Conservation (phyloP, 2,888 invertebrate species). For the Tupiocoris notatus region DNA sequence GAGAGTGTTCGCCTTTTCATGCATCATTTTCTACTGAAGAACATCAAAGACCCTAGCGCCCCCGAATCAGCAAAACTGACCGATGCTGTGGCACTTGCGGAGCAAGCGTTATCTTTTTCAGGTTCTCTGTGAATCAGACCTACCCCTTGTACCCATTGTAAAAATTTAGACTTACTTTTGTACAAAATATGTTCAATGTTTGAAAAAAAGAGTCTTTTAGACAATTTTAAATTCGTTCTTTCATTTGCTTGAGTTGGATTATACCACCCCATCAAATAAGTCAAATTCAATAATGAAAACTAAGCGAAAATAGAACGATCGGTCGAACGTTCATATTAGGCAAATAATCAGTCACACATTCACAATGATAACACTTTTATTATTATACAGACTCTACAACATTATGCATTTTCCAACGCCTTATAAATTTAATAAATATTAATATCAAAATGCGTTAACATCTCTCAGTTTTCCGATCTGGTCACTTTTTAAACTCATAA, state of each 20-base stretch:
- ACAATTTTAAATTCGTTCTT: too few relatives aligned
- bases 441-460: slow-evolving; percentile 42
- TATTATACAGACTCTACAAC: slow-evolving; percentile 39
- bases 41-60: slow-evolving; percentile 48
- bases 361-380: slow-evolving; percentile 37
- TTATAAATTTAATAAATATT: slow-evolving; percentile 43
- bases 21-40: slow-evolving; percentile 74
- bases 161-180: too few relatives aligned
- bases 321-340: too few relatives aligned
- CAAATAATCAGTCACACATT: too few relatives aligned
- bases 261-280: background rate
- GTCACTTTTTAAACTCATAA: slow-evolving; percentile 30
- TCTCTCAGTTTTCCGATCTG: slow-evolving; percentile 21
- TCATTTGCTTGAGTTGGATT: background rate
- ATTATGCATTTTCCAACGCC: slow-evolving; percentile 38
- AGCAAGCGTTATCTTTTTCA: slow-evolving; percentile 21
- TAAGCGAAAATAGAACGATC: too few relatives aligned
- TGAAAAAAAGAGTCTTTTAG: too few relatives aligned
- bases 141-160: too few relatives aligned
- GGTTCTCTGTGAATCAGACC: too few relatives aligned
- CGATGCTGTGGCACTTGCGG: slow-evolving; percentile 12
- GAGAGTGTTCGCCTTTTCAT: slow-evolving; percentile 83
- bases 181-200: too few relatives aligned
- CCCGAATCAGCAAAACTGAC: slow-evolving; percentile 7
- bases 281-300: too few relatives aligned